These are phyloP conservation scores for Endotricha flammealis DNA, from an alignment of 2,888 invertebrate species.

Conservation along the genomic window DNA sequence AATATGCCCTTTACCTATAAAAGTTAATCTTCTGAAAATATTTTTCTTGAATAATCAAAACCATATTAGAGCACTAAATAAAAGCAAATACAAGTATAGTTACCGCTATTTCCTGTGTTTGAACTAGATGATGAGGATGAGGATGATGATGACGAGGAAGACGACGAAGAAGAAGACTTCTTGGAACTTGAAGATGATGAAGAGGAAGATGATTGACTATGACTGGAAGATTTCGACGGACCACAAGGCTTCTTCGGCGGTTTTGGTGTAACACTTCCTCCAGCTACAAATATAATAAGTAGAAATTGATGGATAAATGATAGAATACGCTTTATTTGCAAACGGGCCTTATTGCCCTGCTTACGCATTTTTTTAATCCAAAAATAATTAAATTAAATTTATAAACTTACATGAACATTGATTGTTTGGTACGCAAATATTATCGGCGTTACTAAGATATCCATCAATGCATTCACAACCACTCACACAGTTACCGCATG, in stretches of 20 bases:
- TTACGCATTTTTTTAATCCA: too few relatives aligned
- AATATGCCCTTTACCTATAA: too few relatives aligned
- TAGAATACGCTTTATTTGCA: too few relatives aligned
- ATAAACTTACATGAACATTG: conserved; percentile 9
- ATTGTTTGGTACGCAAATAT: too few relatives aligned
- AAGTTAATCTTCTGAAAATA: too few relatives aligned
- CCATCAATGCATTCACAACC: too few relatives aligned
- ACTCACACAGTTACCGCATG: too few relatives aligned
- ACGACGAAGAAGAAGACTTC: neutral
- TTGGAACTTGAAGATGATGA: neutral
- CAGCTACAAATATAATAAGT: neutral
- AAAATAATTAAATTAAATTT: too few relatives aligned
- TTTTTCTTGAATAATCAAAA: too few relatives aligned
- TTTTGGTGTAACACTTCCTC: neutral
- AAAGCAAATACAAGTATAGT: neutral
- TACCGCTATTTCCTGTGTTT: neutral
- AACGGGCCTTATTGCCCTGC: too few relatives aligned
- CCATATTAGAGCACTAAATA: too few relatives aligned
- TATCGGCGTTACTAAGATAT: too few relatives aligned
- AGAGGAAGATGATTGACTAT: neutral
- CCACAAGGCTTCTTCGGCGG: neutral
- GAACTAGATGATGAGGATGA: neutral
- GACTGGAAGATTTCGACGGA: neutral
- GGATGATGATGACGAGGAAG: conserved; percentile 1
- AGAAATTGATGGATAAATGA: neutral